These are phyloP conservation scores for Conomelus anceps DNA, from an alignment of 2,888 invertebrate genomes.

Conservation along the genomic window DNA sequence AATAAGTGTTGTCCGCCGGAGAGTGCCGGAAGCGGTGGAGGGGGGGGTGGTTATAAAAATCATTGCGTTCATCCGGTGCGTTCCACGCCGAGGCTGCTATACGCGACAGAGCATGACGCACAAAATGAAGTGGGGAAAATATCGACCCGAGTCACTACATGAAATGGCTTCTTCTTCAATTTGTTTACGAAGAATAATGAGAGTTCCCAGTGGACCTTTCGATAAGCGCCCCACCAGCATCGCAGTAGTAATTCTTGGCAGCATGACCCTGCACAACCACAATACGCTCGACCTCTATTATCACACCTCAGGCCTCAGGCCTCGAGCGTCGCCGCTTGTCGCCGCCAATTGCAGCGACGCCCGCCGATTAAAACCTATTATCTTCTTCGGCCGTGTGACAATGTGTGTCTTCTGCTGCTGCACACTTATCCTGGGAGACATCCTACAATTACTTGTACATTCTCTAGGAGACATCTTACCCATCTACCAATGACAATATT, in stretches of 20 bases:
- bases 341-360: not conserved
- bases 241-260: not conserved
- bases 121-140: conserved; percentile 29
- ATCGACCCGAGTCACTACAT: conserved; percentile 18
- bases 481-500: too few relatives aligned
- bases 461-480: too few relatives aligned
- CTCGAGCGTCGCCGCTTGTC: too few relatives aligned
- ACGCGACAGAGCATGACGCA: conserved; percentile 35
- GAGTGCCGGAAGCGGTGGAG: conserved; percentile 26
- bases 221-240: not conserved
- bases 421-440: too few relatives aligned
- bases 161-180: conserved; percentile 12
- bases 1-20: conserved; percentile 29
- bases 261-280: not conserved
- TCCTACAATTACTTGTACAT: too few relatives aligned
- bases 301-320: too few relatives aligned
- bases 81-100: conserved; percentile 35
- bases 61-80: conserved; percentile 38
- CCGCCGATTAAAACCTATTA: not conserved
- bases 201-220: conserved; percentile 8
- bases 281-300: not conserved
- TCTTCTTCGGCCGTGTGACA: not conserved
- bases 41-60: conserved; percentile 37
- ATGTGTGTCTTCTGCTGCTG: too few relatives aligned
- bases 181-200: conserved; percentile 10